Evolutionary conservation across 1,140 invertebrate genomes (phyloP).

Genomic region (Alviniconcha marisindica): DNA sequence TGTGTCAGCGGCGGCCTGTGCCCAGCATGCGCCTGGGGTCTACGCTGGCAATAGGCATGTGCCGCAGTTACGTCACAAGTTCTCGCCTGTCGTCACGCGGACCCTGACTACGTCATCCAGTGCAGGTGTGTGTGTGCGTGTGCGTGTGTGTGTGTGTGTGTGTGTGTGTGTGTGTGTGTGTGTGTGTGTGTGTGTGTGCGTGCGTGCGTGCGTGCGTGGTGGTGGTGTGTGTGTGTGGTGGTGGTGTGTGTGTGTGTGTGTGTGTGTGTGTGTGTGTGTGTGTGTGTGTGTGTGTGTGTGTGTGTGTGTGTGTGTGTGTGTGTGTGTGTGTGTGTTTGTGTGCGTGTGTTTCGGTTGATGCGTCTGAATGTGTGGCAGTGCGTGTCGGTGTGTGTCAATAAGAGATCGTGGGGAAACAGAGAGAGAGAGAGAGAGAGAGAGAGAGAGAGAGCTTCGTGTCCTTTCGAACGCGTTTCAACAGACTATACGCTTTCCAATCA

Average conservation of each 20-base stretch:
- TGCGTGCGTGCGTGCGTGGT: slow-evolving; percentile 9
- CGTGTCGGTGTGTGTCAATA: no score
- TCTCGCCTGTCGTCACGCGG: neutral
- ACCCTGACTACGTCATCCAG: neutral
- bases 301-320: slow-evolving; percentile 19
- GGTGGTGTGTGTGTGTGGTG: no score
- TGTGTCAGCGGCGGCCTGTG: neutral
- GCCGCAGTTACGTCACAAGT: neutral
- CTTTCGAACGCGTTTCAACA: no score
- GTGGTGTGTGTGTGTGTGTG: neutral
- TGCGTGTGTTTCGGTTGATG: no score
- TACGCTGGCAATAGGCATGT: neutral
- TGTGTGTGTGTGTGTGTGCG: slow-evolving; percentile 6
- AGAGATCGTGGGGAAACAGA: no score
- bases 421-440: no score
- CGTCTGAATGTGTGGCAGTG: no score
- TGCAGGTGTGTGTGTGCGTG: neutral
- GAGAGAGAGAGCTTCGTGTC: no score
- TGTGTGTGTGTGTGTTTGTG: slow-evolving; percentile 1
- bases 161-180: slow-evolving; percentile 13
- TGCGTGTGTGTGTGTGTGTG: neutral
- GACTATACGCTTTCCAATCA: no score
- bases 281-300: slow-evolving; percentile 6
- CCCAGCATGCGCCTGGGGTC: neutral
- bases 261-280: slow-evolving; percentile 2